Evolutionary conservation across 2,797 vertebrate genomes (phyloP).

Genomic region (Amphiprion clarkii): DNA sequence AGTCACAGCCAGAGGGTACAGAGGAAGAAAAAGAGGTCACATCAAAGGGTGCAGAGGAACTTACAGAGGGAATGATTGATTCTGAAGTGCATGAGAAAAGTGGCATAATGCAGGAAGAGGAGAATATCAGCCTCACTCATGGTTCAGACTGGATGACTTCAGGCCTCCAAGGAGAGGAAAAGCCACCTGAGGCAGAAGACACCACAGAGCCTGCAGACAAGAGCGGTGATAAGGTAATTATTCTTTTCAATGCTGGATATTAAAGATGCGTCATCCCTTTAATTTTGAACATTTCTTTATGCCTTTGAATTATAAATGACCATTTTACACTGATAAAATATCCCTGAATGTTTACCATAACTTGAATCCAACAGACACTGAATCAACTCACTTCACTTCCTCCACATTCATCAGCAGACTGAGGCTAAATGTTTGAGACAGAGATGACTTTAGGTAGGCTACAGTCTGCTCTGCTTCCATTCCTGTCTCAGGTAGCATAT

Average conservation of each 20-base stretch:
- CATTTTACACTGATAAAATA: neutral
- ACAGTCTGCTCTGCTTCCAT: conserved; percentile 63
- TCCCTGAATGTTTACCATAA: neutral
- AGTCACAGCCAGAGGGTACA: conserved; percentile 37
- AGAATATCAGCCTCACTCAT: conserved; percentile 29
- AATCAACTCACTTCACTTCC: neutral
- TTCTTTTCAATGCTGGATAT: conserved; percentile 12
- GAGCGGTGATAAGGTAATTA: conserved; percentile 74
- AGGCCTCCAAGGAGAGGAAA: conserved; percentile 47
- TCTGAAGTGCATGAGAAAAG: conserved; percentile 35
- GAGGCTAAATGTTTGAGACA: conserved; percentile 44
- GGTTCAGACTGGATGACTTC: conserved; percentile 35
- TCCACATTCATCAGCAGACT: conserved; percentile 19
- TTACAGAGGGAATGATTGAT: conserved; percentile 16
- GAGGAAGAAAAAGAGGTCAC: conserved; percentile 41
- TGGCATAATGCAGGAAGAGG: conserved; percentile 37
- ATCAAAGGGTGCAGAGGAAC: conserved; percentile 33
- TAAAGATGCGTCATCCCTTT: neutral
- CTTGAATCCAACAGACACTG: neutral
- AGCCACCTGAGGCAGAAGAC: conserved; percentile 46
- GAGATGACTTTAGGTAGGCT: conserved; percentile 42
- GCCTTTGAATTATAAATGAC: neutral
- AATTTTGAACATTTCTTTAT: conserved; percentile 5
- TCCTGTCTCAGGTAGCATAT: conserved; percentile 69
- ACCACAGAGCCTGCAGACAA: conserved; percentile 36